Evolutionary conservation across 2,888 invertebrate genomes (phyloP).

Genomic region (Petrolisthes cinctipes): DNA sequence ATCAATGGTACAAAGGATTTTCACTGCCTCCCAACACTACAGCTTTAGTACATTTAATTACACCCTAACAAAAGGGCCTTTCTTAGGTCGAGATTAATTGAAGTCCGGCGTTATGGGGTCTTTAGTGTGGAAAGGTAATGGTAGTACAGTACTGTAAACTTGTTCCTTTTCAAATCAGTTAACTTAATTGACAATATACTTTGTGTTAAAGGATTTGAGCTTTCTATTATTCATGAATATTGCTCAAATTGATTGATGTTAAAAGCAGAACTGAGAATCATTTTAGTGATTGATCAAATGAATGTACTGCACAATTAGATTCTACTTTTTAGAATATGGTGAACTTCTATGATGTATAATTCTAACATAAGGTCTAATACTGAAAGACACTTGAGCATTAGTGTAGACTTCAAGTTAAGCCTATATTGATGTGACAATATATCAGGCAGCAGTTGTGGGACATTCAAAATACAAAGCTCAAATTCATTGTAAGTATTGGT

Average conservation of each 20-base stretch:
- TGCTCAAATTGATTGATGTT: slow-evolving; percentile 26
- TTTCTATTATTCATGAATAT: slow-evolving; percentile 31
- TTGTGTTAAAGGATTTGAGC: slow-evolving; percentile 40
- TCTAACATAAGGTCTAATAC: too few species aligned
- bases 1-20: background rate
- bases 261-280: too few species aligned
- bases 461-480: slow-evolving; percentile 42
- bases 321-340: too few species aligned
- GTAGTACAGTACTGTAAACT: slow-evolving; percentile 24
- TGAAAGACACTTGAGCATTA: too few species aligned
- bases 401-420: too few species aligned
- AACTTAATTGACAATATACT: slow-evolving; percentile 20
- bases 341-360: too few species aligned
- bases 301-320: too few species aligned
- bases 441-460: slow-evolving; percentile 21
- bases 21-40: background rate
- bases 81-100: slow-evolving; percentile 58
- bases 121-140: slow-evolving; percentile 41
- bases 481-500: slow-evolving; percentile 25
- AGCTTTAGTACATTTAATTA: slow-evolving; percentile 24
- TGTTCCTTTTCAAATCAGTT: slow-evolving; percentile 1
- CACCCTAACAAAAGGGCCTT: slow-evolving; percentile 48
- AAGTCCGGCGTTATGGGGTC: slow-evolving; percentile 58
- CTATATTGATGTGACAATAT: background rate
- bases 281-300: too few species aligned